Evolutionary conservation across 2,888 invertebrate species (phyloP), one percentile per base, ranked within the genome.

Genomic region (Epinotia demarniana): DNA sequence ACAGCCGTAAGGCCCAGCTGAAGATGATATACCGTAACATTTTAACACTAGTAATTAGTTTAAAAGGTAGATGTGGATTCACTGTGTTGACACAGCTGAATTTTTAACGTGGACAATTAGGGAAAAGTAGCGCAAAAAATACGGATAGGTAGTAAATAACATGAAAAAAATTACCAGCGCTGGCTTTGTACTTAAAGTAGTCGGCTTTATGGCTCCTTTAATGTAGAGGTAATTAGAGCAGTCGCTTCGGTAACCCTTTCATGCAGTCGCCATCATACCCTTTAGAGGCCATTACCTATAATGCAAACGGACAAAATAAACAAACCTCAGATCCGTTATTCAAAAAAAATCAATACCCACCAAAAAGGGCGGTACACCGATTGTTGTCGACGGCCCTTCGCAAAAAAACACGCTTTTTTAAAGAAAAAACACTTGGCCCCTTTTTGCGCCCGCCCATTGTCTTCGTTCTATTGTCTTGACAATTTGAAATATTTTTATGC

Each of bases 401-500:
- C 90, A 91, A 92, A 93, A 92, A 93, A 92, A 81, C 83, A 81
- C 79, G 77, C 74, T 77, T 82, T 88, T 87, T 90, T 89, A 90
- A 79, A 82, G 82, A 87, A 90, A 90, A 89, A 86, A 83, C 79
- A 80, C 81, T 83, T 86, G 87, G 87, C 85, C 89, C 90, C 90
- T 90, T 92, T 92, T 92, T 91, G 90, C 91, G 88, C 85, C 88
- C 79, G 84, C 81, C 93, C 92, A 94, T 93, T 94, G 94, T 94
- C 91, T 92, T 85, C 83, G 83, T 80, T 81, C 93, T 92, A 93
- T 94, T 93, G 94, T 94, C 89, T 92, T 85, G 89, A 87, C 89
- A 87, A 90, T 92, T 92, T 91, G 87, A 93, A 92, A 92, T 92
- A 92, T 92, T 93, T 92, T 92, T 92, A 93, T 92, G 92, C 89